These are phyloP conservation scores for Agriopis marginaria DNA, from an alignment of 2,888 invertebrate genomes.

Conservation along the genomic window DNA sequence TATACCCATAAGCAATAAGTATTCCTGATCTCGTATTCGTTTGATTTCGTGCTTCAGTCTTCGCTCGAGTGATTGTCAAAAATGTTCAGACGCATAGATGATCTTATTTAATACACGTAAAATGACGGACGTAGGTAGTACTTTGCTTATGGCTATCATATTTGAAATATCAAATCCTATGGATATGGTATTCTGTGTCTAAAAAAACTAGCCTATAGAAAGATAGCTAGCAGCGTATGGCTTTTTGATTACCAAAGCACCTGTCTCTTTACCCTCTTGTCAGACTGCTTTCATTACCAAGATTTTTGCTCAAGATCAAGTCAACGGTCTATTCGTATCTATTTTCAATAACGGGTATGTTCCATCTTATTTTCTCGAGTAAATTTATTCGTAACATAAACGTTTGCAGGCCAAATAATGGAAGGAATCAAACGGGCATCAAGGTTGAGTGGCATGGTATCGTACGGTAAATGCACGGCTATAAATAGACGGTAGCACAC, in stretches of 20 bases:
- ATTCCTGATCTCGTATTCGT: background rate
- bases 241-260: too few species aligned
- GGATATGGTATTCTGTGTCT: too few species aligned
- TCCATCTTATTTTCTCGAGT: background rate
- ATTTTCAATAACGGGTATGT: background rate
- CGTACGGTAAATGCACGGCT: slow-evolving; percentile 71
- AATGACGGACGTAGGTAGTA: too few species aligned
- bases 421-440: slow-evolving; percentile 55
- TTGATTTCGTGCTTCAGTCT: too few species aligned
- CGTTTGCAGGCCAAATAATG: slow-evolving; percentile 32
- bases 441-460: slow-evolving; percentile 68
- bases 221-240: too few species aligned
- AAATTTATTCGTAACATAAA: slow-evolving; percentile 30
- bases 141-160: too few species aligned
- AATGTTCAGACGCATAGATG: too few species aligned
- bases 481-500: slow-evolving; percentile 72
- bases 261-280: too few species aligned
- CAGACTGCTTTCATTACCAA: background rate
- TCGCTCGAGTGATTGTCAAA: too few species aligned
- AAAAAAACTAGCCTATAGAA: too few species aligned
- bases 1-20: background rate
- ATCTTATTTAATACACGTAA: too few species aligned
- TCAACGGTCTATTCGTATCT: background rate
- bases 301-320: background rate
- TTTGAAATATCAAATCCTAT: too few species aligned